phyloP scores from a whole-genome alignment of 2,888 invertebrate genomes.

The Liodrosophila aerea region DNA sequence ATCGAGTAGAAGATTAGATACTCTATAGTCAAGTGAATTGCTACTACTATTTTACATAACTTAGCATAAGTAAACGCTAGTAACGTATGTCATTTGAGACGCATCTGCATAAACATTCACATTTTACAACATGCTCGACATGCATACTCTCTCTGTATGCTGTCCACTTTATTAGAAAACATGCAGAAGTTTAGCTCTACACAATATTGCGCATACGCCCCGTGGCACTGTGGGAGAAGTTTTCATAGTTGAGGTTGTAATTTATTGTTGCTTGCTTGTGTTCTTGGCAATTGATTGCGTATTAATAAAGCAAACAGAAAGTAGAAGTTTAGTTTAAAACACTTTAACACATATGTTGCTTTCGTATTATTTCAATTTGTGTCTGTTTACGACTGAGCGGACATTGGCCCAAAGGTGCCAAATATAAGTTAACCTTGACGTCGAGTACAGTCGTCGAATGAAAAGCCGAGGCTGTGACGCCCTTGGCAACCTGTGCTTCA shows the following conservation, averaged over 20 bases:
- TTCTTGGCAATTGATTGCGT: no score
- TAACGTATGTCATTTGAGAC: no score
- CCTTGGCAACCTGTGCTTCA: constrained; percentile 27
- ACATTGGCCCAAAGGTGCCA: not conserved
- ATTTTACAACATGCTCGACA: no score
- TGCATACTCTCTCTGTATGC: not conserved
- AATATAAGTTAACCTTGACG: constrained; percentile 14
- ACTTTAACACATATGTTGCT: no score
- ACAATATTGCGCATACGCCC: constrained; percentile 45
- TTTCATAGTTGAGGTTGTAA: constrained; percentile 7
- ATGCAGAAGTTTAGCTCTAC: constrained; percentile 17
- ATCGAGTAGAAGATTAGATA: constrained; percentile 5
- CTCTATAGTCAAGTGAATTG: constrained; percentile 17
- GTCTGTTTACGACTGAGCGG: no score
- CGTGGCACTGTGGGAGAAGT: constrained; percentile 5
- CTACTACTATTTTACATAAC: no score
- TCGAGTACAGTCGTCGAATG: not conserved
- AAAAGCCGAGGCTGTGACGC: constrained; percentile 14
- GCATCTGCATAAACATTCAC: no score
- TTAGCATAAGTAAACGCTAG: no score
- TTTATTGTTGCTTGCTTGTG: no score
- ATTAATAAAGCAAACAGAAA: no score
- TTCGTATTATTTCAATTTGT: no score
- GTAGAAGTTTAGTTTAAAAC: no score
- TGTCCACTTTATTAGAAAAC: constrained; percentile 38